Base-by-base conservation (phyloP, 2,888 invertebrate genomes). In the Drosophila lutescens region DNA sequence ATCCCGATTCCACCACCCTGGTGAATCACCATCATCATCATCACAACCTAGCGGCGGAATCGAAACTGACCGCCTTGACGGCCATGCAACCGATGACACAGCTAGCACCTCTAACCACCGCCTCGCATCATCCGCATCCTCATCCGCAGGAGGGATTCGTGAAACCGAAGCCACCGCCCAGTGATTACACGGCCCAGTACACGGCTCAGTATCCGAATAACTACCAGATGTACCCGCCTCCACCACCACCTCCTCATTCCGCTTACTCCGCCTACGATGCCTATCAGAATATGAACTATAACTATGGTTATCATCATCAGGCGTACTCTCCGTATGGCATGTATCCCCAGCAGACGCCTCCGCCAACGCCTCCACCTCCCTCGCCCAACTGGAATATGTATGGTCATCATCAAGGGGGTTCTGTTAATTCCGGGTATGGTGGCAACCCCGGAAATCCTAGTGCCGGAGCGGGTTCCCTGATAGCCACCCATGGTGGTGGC, bases 1-100 rank as follows among this genome's bases (percentile, higher is more conserved):
- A 95, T 84, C 96, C 96, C 0, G 96, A 96, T 85, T 96, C 96
- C 13, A 96, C 96, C 1, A 96, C 95, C 13, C 93, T 94, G 55
- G 91, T 92, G 51, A 92, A 94, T 68, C 91, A 91, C 40, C 88
- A 87, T 65, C 74, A 74, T 17, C 62, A 62, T 4, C 61, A 61
- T 26, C 90, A 86, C 63, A 73, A 65, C 12, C 93, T 93, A 79
- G 93, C 94, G 75, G 91, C 94, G 75, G 91, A 91, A 80, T 90
- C 91, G 85, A 91, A 91, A 79, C 86, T 91, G 79, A 90, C 91
- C 73, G 89, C 91, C 56, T 84, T 91, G 84, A 94, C 93, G 77
- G 91, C 92, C 79, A 90, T 91, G 84, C 90, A 91, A 74, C 90
- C 91, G 73, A 94, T 94, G 84, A 90, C 90, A 73, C 91, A 91